phyloP scores from a whole-genome alignment of 2,888 invertebrate genomes.

The Ariolimax columbianus region DNA sequence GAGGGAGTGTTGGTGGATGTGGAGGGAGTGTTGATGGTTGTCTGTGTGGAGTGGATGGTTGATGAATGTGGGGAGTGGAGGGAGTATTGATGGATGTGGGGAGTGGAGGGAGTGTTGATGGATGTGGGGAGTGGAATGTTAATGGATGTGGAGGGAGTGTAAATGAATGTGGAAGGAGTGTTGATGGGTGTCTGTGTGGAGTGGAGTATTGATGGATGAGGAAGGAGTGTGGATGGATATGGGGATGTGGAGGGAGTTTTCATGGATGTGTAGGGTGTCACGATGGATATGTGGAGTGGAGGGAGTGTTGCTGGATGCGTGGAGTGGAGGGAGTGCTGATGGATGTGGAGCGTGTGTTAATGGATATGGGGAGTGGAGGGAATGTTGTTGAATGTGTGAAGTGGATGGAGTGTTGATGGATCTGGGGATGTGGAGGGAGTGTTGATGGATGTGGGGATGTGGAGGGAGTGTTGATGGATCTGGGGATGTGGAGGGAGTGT shows the following conservation, averaged over 20 bases:
- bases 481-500: too few species aligned
- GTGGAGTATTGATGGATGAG: neutral
- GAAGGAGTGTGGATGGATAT: neutral
- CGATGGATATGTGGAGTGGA: neutral
- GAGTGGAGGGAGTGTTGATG: neutral
- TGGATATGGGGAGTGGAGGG: neutral
- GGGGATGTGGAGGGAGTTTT: neutral
- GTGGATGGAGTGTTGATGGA: too few species aligned
- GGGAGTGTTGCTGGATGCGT: neutral
- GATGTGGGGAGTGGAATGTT: neutral
- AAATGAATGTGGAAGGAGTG: neutral
- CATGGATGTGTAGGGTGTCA: neutral
- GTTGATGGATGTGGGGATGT: too few species aligned
- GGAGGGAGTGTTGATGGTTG: too few species aligned
- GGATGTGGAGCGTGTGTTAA: neutral
- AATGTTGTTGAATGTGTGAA: neutral
- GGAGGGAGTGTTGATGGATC: too few species aligned
- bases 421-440: too few species aligned
- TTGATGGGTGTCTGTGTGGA: neutral
- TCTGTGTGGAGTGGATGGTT: too few species aligned
- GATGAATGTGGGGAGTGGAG: too few species aligned
- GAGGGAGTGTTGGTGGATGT: too few species aligned
- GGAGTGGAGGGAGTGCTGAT: neutral
- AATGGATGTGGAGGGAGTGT: neutral
- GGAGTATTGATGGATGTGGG: too few species aligned